Conservation (phyloP, 2,888 invertebrate genomes). For the Ommatoiulus sabulosus region DNA sequence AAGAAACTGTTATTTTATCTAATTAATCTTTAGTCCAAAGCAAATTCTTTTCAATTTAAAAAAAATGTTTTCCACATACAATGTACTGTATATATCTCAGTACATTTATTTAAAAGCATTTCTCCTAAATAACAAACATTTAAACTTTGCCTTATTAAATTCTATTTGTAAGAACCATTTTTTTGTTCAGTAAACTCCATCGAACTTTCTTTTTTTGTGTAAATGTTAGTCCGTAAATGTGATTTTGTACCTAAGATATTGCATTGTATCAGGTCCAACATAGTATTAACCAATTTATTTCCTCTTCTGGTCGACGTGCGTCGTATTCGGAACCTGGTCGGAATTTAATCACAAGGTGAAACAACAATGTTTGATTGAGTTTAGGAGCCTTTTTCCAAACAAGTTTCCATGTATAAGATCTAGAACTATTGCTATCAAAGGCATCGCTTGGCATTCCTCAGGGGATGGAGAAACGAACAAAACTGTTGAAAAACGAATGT, state of each 20-base stretch:
- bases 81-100: neutral
- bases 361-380: conserved; percentile 18
- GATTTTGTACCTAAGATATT: neutral
- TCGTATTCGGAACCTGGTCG: neutral
- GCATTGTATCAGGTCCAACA: conserved; percentile 6
- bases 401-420: conserved; percentile 1
- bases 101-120: neutral
- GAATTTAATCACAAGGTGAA: conserved; percentile 23
- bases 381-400: conserved; percentile 19
- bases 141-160: neutral
- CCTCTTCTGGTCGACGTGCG: conserved; percentile 16
- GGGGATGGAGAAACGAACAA: neutral
- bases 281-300: conserved; percentile 28
- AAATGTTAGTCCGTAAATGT: neutral
- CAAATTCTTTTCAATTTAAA: neutral
- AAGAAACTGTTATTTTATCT: neutral
- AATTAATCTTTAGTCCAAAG: neutral
- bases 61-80: neutral
- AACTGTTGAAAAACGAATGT: conserved; percentile 35
- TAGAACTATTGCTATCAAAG: conserved; percentile 24
- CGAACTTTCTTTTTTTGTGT: neutral
- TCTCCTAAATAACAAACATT: no score
- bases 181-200: neutral
- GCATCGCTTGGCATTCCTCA: neutral
- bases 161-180: neutral